Base-by-base conservation (phyloP, 2,888 invertebrate species). In the Chrysolina americana region DNA sequence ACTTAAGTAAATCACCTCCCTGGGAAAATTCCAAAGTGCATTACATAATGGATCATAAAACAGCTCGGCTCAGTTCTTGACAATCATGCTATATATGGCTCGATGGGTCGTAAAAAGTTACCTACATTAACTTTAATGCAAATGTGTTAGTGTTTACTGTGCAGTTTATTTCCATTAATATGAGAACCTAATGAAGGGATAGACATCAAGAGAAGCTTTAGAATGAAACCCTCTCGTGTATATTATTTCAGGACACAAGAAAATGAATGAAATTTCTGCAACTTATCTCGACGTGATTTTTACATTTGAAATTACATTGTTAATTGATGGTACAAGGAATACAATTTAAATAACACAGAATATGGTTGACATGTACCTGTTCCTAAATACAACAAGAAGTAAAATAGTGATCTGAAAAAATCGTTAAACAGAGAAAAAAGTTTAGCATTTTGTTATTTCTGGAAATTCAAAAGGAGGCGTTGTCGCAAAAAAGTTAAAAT, bases 41-140 rank as follows among this genome's bases (percentile, higher is more conserved):
- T 74, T 74, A 63, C 72, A 41, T 72, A 77, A 75, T 77, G 75
- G 73, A 65, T 70, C 75, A 74, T 77, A 75, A 77, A 74, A 76
- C 65, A 66, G 72, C 66, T 75, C 47, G 73, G 76, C 66, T 70
- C 68, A 74, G 69, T 65, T 59, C 68, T 66, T 64, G 72, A 72
- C 72, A 74, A 72, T 74, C 74, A 71, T 72, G 69, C 72, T 41
- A 68, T 65, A 66, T 69, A 44, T 72, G 62, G 70, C 72, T 71
- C 62, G 47, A 44, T 41, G 41, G 68, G 74, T 74, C 71, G 74
- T 76, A 73, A 76, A 76, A 76, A 74, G 68, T 68, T 68, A 68
- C 68, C 48, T 21, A 41, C 68, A 68, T 68, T 56, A 68, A 68
- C 53, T 53, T 53, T 53, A 68, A 68, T 53, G 68, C 68, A 68